Base-by-base conservation (phyloP, 2,797 vertebrate species). In the Sternarchorhynchus goeldii region DNA sequence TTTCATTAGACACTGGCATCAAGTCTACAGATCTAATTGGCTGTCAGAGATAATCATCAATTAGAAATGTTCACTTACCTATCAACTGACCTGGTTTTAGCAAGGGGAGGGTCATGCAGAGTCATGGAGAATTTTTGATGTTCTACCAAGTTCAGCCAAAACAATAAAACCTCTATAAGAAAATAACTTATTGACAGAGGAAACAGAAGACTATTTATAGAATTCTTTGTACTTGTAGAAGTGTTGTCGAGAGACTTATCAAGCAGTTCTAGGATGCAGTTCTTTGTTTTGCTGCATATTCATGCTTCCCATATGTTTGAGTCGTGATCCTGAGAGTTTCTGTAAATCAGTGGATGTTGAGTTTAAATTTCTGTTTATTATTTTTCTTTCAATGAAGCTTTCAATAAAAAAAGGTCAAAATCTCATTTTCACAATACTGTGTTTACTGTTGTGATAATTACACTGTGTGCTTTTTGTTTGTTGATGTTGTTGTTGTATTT, bases 291-390 rank as follows among this genome's bases (percentile, higher is more conserved):
- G 90, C 90, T 93, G 85, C 84, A 85, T 89, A 87, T 88, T 91
- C 90, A 89, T 91, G 91, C 87, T 91, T 91, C 89, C 90, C 87
- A 90, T 92, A 89, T 93, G 90, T 92, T 92, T 71, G 84, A 93
- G 90, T 91, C 89, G 92, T 93, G 91, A 91, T 92, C 91, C 91
- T 89, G 90, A 93, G 92, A 92, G 90, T 96, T 95, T 97, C 94
- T 96, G 95, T 97, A 97, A 94, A 97, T 95, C 93, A 96, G 95
- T 98, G 95, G 95, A 95, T 97, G 93, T 98, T 97, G 95, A 94
- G 95, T 96, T 95, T 94, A 94, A 96, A 95, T 93, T 95, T 97
- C 93, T 95, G 93, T 95, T 97, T 91, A 87, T 82, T 83, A 89
- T 85, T 92, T 90, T 89, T 96, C 96, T 95, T 96, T 97, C 95